phyloP scores from a whole-genome alignment of 2,888 invertebrate genomes.

The Drosophila kuntzei region DNA sequence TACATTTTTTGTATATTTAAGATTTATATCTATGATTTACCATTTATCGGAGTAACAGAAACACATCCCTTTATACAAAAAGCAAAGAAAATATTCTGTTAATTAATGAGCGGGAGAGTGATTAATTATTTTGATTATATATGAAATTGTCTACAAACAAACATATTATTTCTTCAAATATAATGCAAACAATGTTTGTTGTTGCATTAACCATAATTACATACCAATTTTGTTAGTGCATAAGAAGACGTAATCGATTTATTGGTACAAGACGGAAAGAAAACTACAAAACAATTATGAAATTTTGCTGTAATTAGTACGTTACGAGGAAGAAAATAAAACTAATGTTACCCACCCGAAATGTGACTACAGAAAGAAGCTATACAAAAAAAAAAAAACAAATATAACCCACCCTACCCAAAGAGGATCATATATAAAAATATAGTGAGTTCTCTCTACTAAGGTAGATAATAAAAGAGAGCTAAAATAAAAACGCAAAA shows the following conservation, averaged over 20 bases:
- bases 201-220: constrained; percentile 31
- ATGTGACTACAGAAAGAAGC: constrained; percentile 49
- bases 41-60: constrained; percentile 21
- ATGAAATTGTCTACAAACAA: constrained; percentile 28
- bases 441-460: constrained; percentile 32
- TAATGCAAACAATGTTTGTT: constrained; percentile 14
- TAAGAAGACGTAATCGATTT: constrained; percentile 59
- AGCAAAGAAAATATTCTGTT: constrained; percentile 13
- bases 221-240: constrained; percentile 64
- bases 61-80: constrained; percentile 14
- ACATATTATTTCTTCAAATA: constrained; percentile 8
- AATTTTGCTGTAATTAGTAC: constrained; percentile 64
- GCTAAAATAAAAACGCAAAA: constrained; percentile 13
- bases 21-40: constrained; percentile 54
- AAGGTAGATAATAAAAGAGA: constrained; percentile 36
- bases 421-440: background rate
- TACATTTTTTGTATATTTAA: constrained; percentile 61
- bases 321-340: constrained; percentile 63
- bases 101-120: constrained; percentile 17
- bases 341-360: constrained; percentile 72
- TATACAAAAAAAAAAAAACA: background rate
- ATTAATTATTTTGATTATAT: constrained; percentile 21
- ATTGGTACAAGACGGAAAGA: constrained; percentile 46
- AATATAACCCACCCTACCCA: background rate
- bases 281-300: constrained; percentile 25